These are phyloP conservation scores for Meliscaeva auricollis DNA, from an alignment of 2,888 invertebrate species.

Conservation along the genomic window DNA sequence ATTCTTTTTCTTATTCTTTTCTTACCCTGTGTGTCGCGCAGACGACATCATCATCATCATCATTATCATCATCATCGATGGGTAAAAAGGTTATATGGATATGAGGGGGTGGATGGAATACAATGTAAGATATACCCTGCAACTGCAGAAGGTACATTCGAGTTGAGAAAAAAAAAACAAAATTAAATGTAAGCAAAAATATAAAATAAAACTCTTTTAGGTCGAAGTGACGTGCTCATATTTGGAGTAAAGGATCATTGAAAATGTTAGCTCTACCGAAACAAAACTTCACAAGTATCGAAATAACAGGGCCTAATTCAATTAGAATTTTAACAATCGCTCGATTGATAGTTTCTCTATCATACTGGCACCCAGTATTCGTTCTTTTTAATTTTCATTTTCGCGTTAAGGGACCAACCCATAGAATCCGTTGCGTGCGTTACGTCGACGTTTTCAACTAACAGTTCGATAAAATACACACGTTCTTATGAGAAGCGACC, in stretches of 20 bases:
- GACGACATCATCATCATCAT: constrained; percentile 39
- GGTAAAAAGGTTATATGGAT: constrained; percentile 57
- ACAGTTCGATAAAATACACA: too few relatives aligned
- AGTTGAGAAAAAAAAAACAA: constrained; percentile 9
- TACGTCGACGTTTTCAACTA: too few relatives aligned
- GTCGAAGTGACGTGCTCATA: not conserved
- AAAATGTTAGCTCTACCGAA: not conserved
- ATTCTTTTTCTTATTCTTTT: not conserved
- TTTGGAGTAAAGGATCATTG: too few relatives aligned
- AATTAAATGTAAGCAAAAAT: constrained; percentile 63
- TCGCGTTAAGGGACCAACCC: too few relatives aligned
- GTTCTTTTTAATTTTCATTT: too few relatives aligned
- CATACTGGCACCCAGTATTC: too few relatives aligned
- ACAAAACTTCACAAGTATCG: too few relatives aligned
- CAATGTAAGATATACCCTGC: constrained; percentile 63
- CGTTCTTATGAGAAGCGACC: too few relatives aligned
- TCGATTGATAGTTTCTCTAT: too few relatives aligned
- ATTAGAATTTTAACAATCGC: too few relatives aligned
- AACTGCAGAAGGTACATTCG: constrained; percentile 70
- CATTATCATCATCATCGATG: constrained; percentile 33
- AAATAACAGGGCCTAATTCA: too few relatives aligned
- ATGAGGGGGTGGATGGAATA: constrained; percentile 65
- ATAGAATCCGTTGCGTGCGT: too few relatives aligned
- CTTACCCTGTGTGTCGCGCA: constrained; percentile 23
- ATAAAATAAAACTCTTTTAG: not conserved